Percentiles rank a stretch among this genome's conserved stretches.
These are phyloP conservation scores for Oceanites oceanicus DNA, from an alignment of 2,113 vertebrate genomes.

Conservation along the genomic window DNA sequence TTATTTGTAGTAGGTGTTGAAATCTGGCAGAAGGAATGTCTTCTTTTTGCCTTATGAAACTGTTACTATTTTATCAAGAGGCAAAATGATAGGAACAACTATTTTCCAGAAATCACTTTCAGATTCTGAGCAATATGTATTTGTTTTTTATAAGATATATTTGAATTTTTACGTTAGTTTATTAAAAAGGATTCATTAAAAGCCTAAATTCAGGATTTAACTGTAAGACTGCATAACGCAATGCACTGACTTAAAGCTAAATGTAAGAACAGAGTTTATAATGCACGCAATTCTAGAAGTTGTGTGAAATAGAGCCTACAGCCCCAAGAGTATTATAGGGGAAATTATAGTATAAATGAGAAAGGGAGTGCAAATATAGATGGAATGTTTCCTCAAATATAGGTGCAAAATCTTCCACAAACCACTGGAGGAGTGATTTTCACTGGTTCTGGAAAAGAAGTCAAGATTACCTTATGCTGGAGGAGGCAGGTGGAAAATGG, in stretches of 20 bases:
- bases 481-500: not conserved
- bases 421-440: not conserved
- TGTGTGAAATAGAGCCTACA: not conserved
- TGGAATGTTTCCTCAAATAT: not conserved
- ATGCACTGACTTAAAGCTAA: not conserved
- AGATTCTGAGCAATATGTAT: not conserved
- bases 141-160: not conserved
- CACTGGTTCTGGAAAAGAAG: not conserved
- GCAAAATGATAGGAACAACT: not conserved
- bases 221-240: not conserved
- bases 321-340: not conserved
- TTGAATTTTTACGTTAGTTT: not conserved
- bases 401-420: not conserved
- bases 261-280: not conserved
- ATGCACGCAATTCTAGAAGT: fast-evolving
- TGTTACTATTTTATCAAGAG: not conserved
- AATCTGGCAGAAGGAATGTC: not conserved
- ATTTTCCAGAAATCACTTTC: not conserved
- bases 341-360: not conserved
- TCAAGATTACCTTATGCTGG: not conserved
- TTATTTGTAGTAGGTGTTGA: not conserved
- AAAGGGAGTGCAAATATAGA: not conserved
- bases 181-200: not conserved
- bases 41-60: not conserved
- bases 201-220: not conserved